Percentiles rank a stretch among this genome's conserved stretches.
These are phyloP conservation scores for Penelope pileata DNA, from an alignment of 2,113 vertebrate species.

Conservation along the genomic window DNA sequence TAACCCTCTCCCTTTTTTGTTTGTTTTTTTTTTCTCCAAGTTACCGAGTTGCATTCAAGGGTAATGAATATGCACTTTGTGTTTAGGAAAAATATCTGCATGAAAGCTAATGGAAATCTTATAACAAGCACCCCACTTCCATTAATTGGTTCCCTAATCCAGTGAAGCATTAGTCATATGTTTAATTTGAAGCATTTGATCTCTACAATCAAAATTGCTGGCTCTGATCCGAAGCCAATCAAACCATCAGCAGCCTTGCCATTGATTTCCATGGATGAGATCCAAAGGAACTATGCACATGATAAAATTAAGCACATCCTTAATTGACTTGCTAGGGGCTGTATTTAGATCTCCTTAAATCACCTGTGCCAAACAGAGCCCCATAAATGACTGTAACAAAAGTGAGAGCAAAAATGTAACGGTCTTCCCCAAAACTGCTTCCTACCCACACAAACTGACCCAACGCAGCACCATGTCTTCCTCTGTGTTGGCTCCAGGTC, in stretches of 20 bases:
- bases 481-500: neutral
- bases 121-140: constrained; percentile 49
- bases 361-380: neutral
- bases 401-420: neutral
- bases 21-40: neutral
- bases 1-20: neutral
- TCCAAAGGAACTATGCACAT: constrained; percentile 46
- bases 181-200: constrained; percentile 63
- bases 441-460: neutral
- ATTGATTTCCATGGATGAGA: constrained; percentile 60
- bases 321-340: constrained; percentile 44
- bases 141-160: constrained; percentile 62
- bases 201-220: constrained; percentile 64
- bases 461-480: neutral
- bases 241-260: constrained; percentile 50
- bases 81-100: constrained; percentile 17
- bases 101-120: constrained; percentile 53
- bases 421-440: neutral
- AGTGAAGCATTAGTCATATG: constrained; percentile 60
- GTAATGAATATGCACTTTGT: constrained; percentile 41
- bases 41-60: constrained; percentile 7
- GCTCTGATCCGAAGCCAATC: constrained; percentile 63
- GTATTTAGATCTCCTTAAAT: constrained; percentile 42
- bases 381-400: neutral
- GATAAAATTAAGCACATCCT: constrained; percentile 59